A percentile compares a stretch with the other conserved stretches of the same genome.
phyloP scores from a whole-genome alignment of 2,888 invertebrate species.

The Ectobius pallidus region DNA sequence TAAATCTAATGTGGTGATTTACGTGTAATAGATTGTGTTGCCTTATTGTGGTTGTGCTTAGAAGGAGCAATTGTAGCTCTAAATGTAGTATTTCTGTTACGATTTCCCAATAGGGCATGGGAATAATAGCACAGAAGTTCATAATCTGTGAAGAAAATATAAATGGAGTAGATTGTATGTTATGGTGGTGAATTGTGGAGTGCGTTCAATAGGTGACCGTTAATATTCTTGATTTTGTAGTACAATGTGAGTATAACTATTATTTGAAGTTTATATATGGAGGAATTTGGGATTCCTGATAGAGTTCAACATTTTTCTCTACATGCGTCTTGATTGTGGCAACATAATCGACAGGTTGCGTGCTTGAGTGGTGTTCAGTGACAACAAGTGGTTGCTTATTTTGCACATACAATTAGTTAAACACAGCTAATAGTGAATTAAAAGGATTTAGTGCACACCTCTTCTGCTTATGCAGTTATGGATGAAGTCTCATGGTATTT shows the following conservation, averaged over 20 bases:
- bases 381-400: slow-evolving; percentile 17
- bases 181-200: background rate
- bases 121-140: background rate
- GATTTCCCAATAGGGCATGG: background rate
- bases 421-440: background rate
- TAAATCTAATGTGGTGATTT: background rate
- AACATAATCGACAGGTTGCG: slow-evolving; percentile 13
- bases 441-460: background rate
- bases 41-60: background rate
- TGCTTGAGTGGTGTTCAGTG: background rate
- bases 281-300: too few relatives aligned
- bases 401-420: background rate
- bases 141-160: background rate
- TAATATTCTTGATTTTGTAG: too few relatives aligned
- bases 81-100: too few relatives aligned
- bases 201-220: background rate
- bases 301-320: background rate
- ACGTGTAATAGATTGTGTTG: background rate
- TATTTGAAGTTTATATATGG: too few relatives aligned
- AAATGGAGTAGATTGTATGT: background rate
- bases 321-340: background rate
- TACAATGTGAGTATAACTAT: too few relatives aligned
- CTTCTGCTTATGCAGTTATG: background rate
- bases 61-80: too few relatives aligned
- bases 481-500: slow-evolving; percentile 13